These are phyloP conservation scores for Oostethus manadensis DNA, from an alignment of 2,113 vertebrate genomes.

Conservation along the genomic window DNA sequence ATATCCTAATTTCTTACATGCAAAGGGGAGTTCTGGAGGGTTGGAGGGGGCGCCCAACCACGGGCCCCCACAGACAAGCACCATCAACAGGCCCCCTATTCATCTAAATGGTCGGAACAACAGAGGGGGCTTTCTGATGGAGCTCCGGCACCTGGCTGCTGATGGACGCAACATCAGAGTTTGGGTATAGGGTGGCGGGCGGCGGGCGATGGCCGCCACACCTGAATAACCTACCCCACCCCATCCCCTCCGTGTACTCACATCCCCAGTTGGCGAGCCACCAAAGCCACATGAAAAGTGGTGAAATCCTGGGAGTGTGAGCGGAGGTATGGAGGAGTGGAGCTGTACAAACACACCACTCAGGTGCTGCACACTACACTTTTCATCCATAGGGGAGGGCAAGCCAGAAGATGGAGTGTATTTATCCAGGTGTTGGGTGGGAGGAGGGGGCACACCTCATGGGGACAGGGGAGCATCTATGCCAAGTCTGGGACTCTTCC, in stretches of 20 bases:
- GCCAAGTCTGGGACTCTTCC: conserved; percentile 22
- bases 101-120: conserved; percentile 46
- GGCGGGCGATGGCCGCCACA: conserved; percentile 47
- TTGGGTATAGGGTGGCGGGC: conserved; percentile 22
- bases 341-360: conserved; percentile 57
- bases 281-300: conserved; percentile 10
- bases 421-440: conserved; percentile 56
- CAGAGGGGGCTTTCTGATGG: conserved; percentile 53
- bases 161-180: conserved; percentile 58
- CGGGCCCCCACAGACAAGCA: conserved; percentile 50
- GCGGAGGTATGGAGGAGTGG: conserved; percentile 36
- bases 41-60: conserved; percentile 45
- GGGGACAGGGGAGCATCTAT: conserved; percentile 49
- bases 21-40: conserved; percentile 16
- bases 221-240: conserved; percentile 61
- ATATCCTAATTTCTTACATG: background rate
- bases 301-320: conserved; percentile 42
- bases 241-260: conserved; percentile 26
- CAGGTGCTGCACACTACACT: conserved; percentile 57
- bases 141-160: conserved; percentile 55
- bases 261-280: conserved; percentile 30
- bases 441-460: conserved; percentile 27
- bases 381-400: conserved; percentile 44
- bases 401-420: conserved; percentile 29
- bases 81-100: conserved; percentile 61